phyloP scores from a whole-genome alignment of 2,888 invertebrate species.

The Terebella lapidaria region DNA sequence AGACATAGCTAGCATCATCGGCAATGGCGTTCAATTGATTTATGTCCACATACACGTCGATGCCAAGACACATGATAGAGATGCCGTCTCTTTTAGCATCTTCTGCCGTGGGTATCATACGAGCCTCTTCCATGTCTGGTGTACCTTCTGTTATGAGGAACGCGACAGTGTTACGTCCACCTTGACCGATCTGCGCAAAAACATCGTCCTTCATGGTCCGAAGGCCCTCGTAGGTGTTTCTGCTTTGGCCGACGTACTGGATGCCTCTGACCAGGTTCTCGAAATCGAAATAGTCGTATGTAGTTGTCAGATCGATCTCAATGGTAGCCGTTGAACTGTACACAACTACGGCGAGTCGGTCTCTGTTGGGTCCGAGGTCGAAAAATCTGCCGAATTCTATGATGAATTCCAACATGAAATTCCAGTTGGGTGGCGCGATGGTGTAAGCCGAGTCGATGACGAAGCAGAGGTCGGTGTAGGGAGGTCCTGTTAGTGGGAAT shows the following conservation, averaged over 20 bases:
- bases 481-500: no score
- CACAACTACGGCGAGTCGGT: neutral
- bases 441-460: neutral
- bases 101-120: neutral
- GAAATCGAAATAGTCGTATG: neutral
- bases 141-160: neutral
- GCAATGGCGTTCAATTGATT: neutral
- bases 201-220: neutral
- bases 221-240: neutral
- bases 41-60: neutral
- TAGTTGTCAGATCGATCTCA: neutral
- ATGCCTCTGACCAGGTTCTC: neutral
- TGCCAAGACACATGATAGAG: neutral
- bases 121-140: neutral
- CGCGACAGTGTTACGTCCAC: neutral
- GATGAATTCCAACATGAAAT: constrained; percentile 1
- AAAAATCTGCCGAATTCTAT: neutral
- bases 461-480: constrained; percentile 2
- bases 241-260: neutral
- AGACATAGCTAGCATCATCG: neutral
- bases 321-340: neutral
- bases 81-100: neutral
- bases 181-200: no score
- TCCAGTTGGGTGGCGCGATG: constrained; percentile 4
- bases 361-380: neutral